Conservation (phyloP, 2,797 vertebrate species). For the Rhinichthys osculus region DNA sequence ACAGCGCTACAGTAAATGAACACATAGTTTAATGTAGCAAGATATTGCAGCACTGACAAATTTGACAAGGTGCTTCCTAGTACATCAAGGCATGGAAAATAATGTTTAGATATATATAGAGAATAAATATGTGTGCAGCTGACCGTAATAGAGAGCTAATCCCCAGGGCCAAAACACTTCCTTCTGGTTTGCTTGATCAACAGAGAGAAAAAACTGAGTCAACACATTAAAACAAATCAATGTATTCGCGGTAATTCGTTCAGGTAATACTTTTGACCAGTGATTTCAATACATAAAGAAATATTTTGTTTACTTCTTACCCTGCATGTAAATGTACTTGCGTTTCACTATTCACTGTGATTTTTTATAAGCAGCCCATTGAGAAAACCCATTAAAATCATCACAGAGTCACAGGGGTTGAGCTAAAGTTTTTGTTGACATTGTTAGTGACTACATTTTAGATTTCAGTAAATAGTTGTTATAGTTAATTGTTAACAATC, state of each 20-base stretch:
- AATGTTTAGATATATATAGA: neutral
- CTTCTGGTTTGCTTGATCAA: constrained; percentile 24
- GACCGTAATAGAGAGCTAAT: constrained; percentile 26
- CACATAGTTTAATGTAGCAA: neutral
- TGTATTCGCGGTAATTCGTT: neutral
- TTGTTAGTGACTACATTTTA: constrained; percentile 7
- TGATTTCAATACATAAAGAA: neutral
- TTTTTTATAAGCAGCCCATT: constrained; percentile 16
- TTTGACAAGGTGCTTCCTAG: constrained; percentile 1
- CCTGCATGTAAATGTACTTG: neutral
- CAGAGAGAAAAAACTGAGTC: neutral
- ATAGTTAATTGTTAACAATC: constrained; percentile 5
- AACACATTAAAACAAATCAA: neutral
- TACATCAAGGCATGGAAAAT: constrained; percentile 33
- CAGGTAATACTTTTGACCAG: neutral
- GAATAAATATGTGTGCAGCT: constrained; percentile 19
- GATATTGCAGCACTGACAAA: neutral
- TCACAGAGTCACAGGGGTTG: neutral
- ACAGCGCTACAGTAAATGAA: neutral
- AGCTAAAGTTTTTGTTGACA: neutral
- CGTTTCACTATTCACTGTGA: neutral
- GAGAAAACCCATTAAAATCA: neutral
- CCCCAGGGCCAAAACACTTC: constrained; percentile 21
- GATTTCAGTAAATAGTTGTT: constrained; percentile 2
- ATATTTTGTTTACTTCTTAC: neutral